Percentiles rank a stretch among this genome's conserved stretches.
These are phyloP conservation scores for Abrostola tripartita DNA, from an alignment of 2,888 invertebrate genomes.

Conservation along the genomic window DNA sequence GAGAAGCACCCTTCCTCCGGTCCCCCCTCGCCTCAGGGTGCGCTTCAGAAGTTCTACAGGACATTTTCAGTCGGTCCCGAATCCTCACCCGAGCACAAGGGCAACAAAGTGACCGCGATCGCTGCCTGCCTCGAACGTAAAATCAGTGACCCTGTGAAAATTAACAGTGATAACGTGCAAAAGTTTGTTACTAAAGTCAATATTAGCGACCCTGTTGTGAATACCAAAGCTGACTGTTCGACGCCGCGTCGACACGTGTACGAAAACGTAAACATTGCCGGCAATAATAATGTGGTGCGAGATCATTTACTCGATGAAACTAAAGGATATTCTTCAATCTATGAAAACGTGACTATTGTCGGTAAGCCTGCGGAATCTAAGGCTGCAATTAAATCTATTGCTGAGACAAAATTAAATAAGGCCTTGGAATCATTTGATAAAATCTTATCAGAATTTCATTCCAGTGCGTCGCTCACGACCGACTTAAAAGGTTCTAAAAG, in stretches of 20 bases:
- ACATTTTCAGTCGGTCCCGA: conserved; percentile 84
- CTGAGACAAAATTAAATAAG: conserved; percentile 79
- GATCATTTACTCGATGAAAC: conserved; percentile 76
- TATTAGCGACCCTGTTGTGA: conserved; percentile 71
- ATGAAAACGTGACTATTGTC: conserved; percentile 84
- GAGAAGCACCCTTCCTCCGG: conserved; percentile 77
- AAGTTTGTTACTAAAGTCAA: conserved; percentile 70
- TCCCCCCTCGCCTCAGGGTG: conserved; percentile 74
- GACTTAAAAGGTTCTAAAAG: conserved; percentile 66
- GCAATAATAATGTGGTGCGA: conserved; percentile 64
- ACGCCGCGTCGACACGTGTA: conserved; percentile 76
- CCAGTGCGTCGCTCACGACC: conserved; percentile 68
- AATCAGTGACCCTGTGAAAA: conserved; percentile 76
- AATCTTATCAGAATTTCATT: conserved; percentile 81
- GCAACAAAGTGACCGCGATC: conserved; percentile 84
- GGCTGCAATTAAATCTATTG: conserved; percentile 52
- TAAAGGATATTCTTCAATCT: conserved; percentile 83
- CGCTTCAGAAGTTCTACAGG: conserved; percentile 86
- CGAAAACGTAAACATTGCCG: conserved; percentile 83
- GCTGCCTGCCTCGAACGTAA: conserved; percentile 84
- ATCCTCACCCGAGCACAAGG: conserved; percentile 77
- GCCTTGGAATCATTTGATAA: conserved; percentile 86
- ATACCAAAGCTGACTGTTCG: conserved; percentile 65
- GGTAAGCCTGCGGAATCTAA: conserved; percentile 62
- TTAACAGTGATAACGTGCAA: conserved; percentile 77